Percentiles rank a stretch among this genome's conserved stretches.
Conservation (phyloP, 1,140 invertebrate genomes). For the Nymphalis io region DNA sequence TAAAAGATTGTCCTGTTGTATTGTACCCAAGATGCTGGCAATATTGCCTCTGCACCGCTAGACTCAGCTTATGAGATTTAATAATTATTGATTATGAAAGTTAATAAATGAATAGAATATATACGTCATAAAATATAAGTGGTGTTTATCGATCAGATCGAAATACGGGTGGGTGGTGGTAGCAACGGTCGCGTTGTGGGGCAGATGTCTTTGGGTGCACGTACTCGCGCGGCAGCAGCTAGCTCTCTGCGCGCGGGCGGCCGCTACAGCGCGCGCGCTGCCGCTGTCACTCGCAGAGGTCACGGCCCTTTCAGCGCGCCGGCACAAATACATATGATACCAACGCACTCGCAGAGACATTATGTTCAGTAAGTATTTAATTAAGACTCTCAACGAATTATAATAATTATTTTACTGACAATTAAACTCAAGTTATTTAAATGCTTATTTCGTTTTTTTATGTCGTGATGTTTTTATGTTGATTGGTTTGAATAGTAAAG, state of each 20-base stretch:
- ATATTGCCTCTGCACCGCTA: too few species aligned
- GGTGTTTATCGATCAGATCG: conserved; percentile 6
- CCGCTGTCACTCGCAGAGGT: conserved; percentile 65
- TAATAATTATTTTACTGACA: background rate
- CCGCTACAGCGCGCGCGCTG: conserved; percentile 69
- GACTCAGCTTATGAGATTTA: too few species aligned
- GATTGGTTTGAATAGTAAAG: too few species aligned
- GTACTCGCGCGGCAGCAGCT: conserved; percentile 66
- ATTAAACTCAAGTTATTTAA: background rate
- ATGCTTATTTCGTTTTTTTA: background rate
- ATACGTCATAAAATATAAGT: background rate
- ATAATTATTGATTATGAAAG: too few species aligned
- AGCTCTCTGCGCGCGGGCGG: conserved; percentile 67
- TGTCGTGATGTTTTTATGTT: background rate
- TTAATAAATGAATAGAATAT: too few species aligned
- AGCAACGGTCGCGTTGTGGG: conserved; percentile 79
- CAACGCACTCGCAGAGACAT: conserved; percentile 68
- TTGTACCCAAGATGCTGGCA: too few species aligned
- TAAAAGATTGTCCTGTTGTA: too few species aligned
- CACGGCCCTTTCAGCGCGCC: conserved; percentile 72
- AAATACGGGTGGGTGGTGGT: conserved; percentile 60
- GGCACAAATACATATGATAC: conserved; percentile 71
- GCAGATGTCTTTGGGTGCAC: conserved; percentile 70
- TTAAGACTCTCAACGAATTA: background rate
- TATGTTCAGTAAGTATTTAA: conserved; percentile 69